These are phyloP conservation scores for Acronicta psi DNA, from an alignment of 2,888 invertebrate genomes.

Conservation along the genomic window DNA sequence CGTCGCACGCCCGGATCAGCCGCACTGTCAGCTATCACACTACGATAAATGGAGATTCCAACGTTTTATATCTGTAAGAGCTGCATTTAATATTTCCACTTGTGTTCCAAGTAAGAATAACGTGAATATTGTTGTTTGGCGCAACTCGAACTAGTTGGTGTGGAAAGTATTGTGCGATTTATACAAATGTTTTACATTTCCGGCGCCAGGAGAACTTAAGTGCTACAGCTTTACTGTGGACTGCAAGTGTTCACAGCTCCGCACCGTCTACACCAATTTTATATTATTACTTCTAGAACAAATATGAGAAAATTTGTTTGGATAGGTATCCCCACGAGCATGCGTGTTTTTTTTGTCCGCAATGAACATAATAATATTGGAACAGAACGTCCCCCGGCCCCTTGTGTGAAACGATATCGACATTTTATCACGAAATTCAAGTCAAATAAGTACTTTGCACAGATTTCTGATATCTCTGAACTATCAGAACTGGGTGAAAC, in stretches of 20 bases:
- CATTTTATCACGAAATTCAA: not conserved
- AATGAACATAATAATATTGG: conserved; percentile 3
- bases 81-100: conserved; percentile 27
- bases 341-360: not conserved
- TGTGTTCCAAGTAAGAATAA: conserved; percentile 8
- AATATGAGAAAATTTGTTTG: not conserved
- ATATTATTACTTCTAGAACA: conserved; percentile 4
- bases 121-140: conserved; percentile 1
- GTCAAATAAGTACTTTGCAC: no score
- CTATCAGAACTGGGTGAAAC: no score
- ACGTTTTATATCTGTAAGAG: conserved; percentile 28
- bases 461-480: no score
- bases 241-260: not conserved
- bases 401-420: no score
- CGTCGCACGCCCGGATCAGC: conserved; percentile 29
- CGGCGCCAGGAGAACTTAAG: conserved; percentile 1
- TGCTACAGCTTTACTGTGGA: not conserved
- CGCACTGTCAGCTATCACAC: conserved; percentile 40
- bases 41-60: conserved; percentile 39
- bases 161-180: conserved; percentile 4
- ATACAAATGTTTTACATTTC: conserved; percentile 3
- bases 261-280: not conserved
- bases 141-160: not conserved
- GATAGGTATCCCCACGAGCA: conserved; percentile 7
- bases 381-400: not conserved